A percentile compares a stretch with the other conserved stretches of the same genome.
Evolutionary conservation across 1,140 invertebrate species (phyloP).

Genomic region (Metopolophium dirhodum): DNA sequence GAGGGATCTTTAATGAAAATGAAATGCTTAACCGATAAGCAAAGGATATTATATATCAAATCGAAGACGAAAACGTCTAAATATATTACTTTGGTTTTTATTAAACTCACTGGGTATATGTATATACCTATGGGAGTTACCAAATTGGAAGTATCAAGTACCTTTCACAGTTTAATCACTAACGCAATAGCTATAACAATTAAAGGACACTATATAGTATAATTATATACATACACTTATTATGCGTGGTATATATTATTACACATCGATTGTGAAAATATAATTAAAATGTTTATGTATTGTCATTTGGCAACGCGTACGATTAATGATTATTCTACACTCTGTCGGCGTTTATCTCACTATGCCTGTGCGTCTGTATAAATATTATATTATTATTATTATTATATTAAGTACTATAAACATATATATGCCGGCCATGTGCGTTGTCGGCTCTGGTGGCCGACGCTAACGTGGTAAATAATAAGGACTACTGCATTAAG

Average conservation of each 20-base stretch:
- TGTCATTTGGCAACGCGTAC: not conserved
- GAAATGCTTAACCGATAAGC: not conserved
- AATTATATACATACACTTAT: not conserved
- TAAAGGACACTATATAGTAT: not conserved
- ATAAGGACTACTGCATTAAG: no score
- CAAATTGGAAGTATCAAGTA: not conserved
- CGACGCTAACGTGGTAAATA: not conserved
- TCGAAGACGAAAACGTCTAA: not conserved
- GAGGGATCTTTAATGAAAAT: not conserved
- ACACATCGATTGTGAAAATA: conserved; percentile 1
- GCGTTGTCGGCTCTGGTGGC: not conserved
- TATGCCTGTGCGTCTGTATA: not conserved
- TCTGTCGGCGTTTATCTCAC: not conserved
- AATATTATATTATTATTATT: not conserved
- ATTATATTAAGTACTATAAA: not conserved
- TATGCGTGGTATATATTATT: not conserved
- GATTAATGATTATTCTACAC: not conserved
- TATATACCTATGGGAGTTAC: not conserved
- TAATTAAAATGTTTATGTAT: conserved; percentile 3
- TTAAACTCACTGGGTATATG: not conserved
- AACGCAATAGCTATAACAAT: not conserved
- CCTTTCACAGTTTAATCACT: not conserved
- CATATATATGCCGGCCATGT: not conserved
- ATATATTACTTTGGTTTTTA: not conserved
- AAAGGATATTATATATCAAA: not conserved